Evolutionary conservation across 53 echinoderm and acorn worm genomes (phyloP).

Genomic region (Echinarachnius parma): DNA sequence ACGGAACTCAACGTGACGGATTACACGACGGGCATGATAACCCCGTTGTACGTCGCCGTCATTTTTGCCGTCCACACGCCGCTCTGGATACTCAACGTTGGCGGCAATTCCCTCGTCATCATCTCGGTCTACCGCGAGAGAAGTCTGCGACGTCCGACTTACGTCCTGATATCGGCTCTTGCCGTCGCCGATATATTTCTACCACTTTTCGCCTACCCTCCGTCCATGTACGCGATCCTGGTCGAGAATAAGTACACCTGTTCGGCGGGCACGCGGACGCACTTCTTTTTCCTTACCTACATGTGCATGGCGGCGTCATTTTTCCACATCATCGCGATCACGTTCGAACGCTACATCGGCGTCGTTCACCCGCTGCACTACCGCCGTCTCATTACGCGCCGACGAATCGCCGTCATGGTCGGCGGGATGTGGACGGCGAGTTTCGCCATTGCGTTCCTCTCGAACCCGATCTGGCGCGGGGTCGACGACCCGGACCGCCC

Average conservation of each 20-base stretch:
- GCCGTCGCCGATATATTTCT: conserved; percentile 52
- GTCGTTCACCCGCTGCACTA: conserved; percentile 44
- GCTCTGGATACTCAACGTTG: conserved; percentile 35
- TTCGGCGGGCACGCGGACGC: conserved; percentile 42
- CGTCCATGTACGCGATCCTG: conserved; percentile 52
- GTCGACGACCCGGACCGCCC: neutral
- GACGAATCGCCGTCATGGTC: conserved; percentile 29
- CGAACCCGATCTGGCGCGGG: neutral
- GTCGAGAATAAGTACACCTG: conserved; percentile 46
- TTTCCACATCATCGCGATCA: conserved; percentile 64
- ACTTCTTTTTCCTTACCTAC: conserved; percentile 55
- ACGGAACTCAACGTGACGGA: conserved; percentile 22
- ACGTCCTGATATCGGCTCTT: conserved; percentile 54
- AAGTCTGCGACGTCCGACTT: conserved; percentile 36
- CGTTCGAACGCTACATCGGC: conserved; percentile 55
- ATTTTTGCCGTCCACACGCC: conserved; percentile 33
- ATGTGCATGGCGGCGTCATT: conserved; percentile 51
- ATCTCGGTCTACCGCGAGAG: conserved; percentile 55
- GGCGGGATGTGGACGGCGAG: conserved; percentile 43
- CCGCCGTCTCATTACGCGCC: conserved; percentile 28
- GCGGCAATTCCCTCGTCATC: conserved; percentile 52
- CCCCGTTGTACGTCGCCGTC: conserved; percentile 31
- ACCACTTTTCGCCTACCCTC: conserved; percentile 48
- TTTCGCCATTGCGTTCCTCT: conserved; percentile 17
- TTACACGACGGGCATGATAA: conserved; percentile 21